Percentiles rank a stretch among this genome's conserved stretches.
These are phyloP conservation scores for Apis cerana DNA, from an alignment of 1,140 invertebrate species.

Conservation along the genomic window DNA sequence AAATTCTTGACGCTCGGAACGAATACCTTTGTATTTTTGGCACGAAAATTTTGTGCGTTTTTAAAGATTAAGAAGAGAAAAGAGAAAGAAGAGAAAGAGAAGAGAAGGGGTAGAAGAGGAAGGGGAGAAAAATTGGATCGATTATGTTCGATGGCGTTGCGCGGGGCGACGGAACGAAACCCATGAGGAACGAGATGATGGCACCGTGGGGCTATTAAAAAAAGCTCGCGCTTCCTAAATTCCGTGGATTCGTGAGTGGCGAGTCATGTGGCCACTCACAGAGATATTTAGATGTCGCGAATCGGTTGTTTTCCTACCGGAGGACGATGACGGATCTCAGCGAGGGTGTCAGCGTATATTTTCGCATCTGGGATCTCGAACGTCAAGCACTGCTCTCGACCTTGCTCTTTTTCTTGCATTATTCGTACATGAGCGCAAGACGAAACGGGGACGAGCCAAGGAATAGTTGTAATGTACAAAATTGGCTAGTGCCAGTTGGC, in stretches of 20 bases:
- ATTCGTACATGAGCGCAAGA: background rate
- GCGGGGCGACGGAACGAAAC: conserved; percentile 28
- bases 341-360: conserved; percentile 36
- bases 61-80: too few relatives aligned
- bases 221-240: conserved; percentile 66
- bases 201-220: conserved; percentile 62
- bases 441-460: conserved; percentile 4
- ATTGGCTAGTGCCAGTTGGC: conserved; percentile 10
- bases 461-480: background rate
- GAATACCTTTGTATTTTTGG: background rate
- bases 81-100: too few relatives aligned
- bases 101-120: background rate
- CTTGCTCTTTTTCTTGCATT: conserved; percentile 46
- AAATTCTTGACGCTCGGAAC: background rate
- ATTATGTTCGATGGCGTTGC: conserved; percentile 3
- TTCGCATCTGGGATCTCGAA: conserved; percentile 25
- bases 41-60: background rate
- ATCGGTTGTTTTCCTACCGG: conserved; percentile 51
- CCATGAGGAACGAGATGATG: conserved; percentile 37
- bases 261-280: conserved; percentile 59
- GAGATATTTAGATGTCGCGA: conserved; percentile 56
- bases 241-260: conserved; percentile 64
- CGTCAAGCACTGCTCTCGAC: conserved; percentile 9
- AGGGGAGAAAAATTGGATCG: background rate
- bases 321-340: conserved; percentile 56